phyloP scores from a whole-genome alignment of 2,888 invertebrate species.

The Cantharis lateralis region DNA sequence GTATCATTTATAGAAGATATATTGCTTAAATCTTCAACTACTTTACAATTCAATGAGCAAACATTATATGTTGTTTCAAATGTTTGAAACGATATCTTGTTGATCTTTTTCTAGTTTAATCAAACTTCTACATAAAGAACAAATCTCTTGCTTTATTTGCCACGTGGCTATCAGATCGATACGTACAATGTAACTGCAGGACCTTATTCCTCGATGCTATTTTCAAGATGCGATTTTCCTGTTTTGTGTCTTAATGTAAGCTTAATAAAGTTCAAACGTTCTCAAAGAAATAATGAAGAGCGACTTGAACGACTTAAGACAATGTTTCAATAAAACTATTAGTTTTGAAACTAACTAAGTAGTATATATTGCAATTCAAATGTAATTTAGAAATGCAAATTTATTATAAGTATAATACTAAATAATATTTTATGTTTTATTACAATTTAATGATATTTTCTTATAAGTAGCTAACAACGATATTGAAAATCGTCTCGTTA shows the following conservation, averaged over 20 bases:
- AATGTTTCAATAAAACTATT: neutral
- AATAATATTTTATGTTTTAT: neutral
- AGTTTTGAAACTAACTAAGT: neutral
- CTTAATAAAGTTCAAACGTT: neutral
- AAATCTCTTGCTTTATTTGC: constrained; percentile 24
- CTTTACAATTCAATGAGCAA: neutral
- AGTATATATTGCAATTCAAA: neutral
- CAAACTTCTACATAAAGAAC: constrained; percentile 13
- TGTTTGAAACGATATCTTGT: constrained; percentile 14
- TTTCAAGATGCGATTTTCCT: constrained; percentile 13
- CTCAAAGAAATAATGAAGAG: neutral
- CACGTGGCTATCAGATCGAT: constrained; percentile 28
- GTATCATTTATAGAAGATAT: neutral
- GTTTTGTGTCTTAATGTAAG: constrained; percentile 19
- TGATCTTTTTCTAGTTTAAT: constrained; percentile 17
- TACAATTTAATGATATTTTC: neutral
- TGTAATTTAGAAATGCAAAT: neutral
- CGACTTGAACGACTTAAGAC: neutral
- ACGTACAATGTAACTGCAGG: constrained; percentile 21
- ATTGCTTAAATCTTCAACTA: neutral
- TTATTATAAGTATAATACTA: neutral
- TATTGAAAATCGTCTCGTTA: neutral
- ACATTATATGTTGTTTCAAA: constrained; percentile 10
- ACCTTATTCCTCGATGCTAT: constrained; percentile 24
- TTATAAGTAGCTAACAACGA: neutral